Base-by-base conservation (phyloP, 2,797 vertebrate species). In the Ceryle rudis region DNA sequence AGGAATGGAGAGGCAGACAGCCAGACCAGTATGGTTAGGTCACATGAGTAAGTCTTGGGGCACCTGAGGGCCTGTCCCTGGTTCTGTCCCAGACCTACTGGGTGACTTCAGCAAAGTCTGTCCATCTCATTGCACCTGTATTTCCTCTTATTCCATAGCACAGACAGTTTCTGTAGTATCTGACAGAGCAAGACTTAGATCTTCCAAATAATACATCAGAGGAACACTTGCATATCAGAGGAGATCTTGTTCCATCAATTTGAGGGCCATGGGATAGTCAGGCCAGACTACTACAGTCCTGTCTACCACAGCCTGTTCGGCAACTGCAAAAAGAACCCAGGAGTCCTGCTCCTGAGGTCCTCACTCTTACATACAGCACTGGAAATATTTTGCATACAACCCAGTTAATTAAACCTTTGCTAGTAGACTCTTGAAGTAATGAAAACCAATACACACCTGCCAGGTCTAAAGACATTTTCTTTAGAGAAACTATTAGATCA, bases 381-480 rank as follows among this genome's bases (percentile, higher is more conserved):
- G 78, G 77, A 95, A 89, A 93, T 90, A 89, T 71, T 93, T 95
- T 95, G 54, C 4, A 9, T 87, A 80, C 41, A 78, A n/a, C 54
- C 70, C 46, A 6, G 33, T 87, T 95, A 94, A 95, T 97, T 93
- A 95, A 95, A 93, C 95, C 72, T 93, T 81, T 92, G 78, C 93
- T 91, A 91, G 90, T 55, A 96, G 83, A 93, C 88, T 82, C 95
- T 94, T 96, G 88, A 95, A 95, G 73, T 82, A 92, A 90, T 77
- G 88, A 94, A 93, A 95, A 93, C 75, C 78, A 91, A 97, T 87
- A 87, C 92, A 82, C 93, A 94, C 77, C 94, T 96, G 95, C 91
- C 77, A 81, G 86, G 71, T 91, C 86, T 88, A 73, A 95, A 95
- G 90, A 96, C 70, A 71, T 94, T 94, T 93, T 96, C 93, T 91